Percentiles rank a stretch among this genome's conserved stretches.
Evolutionary conservation across 1,140 invertebrate species (phyloP).

Genomic region (Neodiprion fabricii): DNA sequence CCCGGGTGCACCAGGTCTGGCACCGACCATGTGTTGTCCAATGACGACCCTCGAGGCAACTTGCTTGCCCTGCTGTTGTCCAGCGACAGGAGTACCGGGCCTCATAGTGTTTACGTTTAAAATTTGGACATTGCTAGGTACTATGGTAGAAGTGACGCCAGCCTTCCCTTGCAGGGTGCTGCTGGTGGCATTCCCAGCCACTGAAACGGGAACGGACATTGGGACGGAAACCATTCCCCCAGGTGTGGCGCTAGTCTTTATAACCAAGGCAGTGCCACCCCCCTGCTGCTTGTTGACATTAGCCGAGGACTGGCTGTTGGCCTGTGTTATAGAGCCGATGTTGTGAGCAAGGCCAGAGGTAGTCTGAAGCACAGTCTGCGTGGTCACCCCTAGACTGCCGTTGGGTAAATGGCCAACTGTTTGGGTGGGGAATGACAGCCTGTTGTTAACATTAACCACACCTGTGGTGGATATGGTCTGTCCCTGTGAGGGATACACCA

Average conservation of each 20-base stretch:
- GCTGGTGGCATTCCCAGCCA: conserved; percentile 53
- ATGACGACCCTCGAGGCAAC: conserved; percentile 80
- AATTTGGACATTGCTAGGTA: conserved; percentile 83
- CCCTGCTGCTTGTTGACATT: conserved; percentile 62
- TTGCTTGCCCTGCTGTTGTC: conserved; percentile 75
- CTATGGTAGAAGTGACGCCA: conserved; percentile 63
- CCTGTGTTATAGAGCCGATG: conserved; percentile 42
- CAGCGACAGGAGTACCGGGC: conserved; percentile 70
- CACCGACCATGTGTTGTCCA: conserved; percentile 80
- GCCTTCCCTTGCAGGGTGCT: conserved; percentile 65
- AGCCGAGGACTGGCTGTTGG: conserved; percentile 35
- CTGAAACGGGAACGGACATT: conserved; percentile 69
- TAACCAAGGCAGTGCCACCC: conserved; percentile 71
- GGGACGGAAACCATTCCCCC: conserved; percentile 72
- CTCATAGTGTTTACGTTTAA: conserved; percentile 79
- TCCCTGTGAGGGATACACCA: conserved; percentile 56
- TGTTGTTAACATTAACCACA: conserved; percentile 52
- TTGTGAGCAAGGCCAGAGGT: conserved; percentile 46
- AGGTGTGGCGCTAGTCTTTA: conserved; percentile 70
- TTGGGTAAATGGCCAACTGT: conserved; percentile 61
- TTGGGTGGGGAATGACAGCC: conserved; percentile 61
- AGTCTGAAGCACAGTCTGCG: conserved; percentile 47
- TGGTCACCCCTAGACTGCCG: conserved; percentile 48
- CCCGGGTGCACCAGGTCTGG: conserved; percentile 78
- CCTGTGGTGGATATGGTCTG: conserved; percentile 54